Percentiles rank a stretch among this genome's conserved stretches.
Evolutionary conservation across 2,797 vertebrate genomes (phyloP).

Genomic region (Sebastiscus albofasciatus): DNA sequence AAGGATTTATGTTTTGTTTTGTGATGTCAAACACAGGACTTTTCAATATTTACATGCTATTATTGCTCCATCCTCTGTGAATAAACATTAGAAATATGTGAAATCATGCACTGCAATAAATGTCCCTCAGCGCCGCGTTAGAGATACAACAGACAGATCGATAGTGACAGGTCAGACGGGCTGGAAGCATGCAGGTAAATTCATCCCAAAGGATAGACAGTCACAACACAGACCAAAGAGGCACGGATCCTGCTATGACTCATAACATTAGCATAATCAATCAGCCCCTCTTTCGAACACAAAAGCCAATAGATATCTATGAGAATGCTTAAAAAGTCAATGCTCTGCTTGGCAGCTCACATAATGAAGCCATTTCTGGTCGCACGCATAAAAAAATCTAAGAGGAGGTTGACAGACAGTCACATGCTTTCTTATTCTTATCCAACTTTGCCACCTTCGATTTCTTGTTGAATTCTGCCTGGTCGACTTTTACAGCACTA

Average conservation of each 20-base stretch:
- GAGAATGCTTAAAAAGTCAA: slow-evolving; percentile 21
- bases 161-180: slow-evolving; percentile 40
- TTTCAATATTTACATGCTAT: background rate
- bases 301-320: slow-evolving; percentile 20
- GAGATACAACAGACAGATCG: slow-evolving; percentile 22
- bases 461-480: slow-evolving; percentile 39
- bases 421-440: slow-evolving; percentile 27
- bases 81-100: background rate
- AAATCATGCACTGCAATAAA: slow-evolving; percentile 18
- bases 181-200: slow-evolving; percentile 27
- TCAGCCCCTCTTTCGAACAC: slow-evolving; percentile 20
- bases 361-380: slow-evolving; percentile 29
- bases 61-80: background rate
- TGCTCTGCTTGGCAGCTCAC: slow-evolving; percentile 1
- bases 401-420: slow-evolving; percentile 17
- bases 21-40: background rate
- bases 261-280: slow-evolving; percentile 50
- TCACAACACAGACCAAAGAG: slow-evolving; percentile 3
- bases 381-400: background rate
- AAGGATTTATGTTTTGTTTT: background rate
- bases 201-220: background rate
- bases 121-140: background rate
- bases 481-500: slow-evolving; percentile 51
- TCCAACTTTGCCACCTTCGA: slow-evolving; percentile 27
- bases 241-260: slow-evolving; percentile 8